Percentiles rank a stretch among this genome's conserved stretches.
These are phyloP conservation scores for Spatula versicolor DNA, from an alignment of 2,797 vertebrate species.

Conservation along the genomic window DNA sequence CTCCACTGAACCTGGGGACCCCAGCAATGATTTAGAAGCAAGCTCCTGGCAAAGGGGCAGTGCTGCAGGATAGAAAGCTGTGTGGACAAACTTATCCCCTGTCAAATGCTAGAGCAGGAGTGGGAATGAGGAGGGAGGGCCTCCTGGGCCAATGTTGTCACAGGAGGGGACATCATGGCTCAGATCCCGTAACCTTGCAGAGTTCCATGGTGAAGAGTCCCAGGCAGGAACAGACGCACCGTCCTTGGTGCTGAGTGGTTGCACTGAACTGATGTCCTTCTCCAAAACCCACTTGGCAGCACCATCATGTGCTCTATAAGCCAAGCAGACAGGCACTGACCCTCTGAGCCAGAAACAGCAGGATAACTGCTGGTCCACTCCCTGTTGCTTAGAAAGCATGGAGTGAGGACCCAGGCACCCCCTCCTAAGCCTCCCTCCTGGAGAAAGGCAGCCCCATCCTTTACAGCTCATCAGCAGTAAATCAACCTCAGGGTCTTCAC, in stretches of 20 bases:
- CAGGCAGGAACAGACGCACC: background rate
- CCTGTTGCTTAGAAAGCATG: background rate
- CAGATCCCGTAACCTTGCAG: background rate
- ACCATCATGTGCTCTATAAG: background rate
- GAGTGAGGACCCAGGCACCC: background rate
- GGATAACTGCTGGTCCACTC: background rate
- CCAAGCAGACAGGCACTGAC: rapidly evolving
- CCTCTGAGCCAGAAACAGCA: background rate
- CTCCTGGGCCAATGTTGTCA: background rate
- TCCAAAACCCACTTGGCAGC: background rate
- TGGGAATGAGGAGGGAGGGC: background rate
- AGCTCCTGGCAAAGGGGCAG: background rate
- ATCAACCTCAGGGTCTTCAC: background rate
- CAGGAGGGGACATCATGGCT: background rate
- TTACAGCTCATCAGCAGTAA: background rate
- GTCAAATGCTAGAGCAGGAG: background rate
- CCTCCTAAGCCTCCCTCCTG: background rate
- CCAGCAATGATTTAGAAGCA: background rate
- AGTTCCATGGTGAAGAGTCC: background rate
- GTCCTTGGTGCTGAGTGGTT: rapidly evolving
- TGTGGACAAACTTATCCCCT: background rate
- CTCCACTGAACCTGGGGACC: background rate
- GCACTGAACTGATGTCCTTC: background rate
- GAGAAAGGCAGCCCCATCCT: background rate
- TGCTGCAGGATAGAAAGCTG: background rate